Conservation (phyloP, 2,888 invertebrate genomes). For the Candidula unifasciata region DNA sequence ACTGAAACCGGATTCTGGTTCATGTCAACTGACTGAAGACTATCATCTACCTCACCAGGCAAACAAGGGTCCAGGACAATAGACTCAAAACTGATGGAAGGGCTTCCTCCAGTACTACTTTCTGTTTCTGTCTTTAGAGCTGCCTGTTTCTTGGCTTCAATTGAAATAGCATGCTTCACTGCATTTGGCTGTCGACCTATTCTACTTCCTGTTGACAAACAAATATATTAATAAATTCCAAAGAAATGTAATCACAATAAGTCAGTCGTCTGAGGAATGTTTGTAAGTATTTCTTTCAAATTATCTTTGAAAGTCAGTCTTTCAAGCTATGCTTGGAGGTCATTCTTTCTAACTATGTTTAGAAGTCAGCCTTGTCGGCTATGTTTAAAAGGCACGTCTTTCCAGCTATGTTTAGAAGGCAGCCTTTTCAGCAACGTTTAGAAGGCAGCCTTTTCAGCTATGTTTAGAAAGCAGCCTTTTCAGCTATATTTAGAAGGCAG, state of each 20-base stretch:
- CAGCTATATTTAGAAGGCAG: no score
- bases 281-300: no score
- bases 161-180: conserved; percentile 75
- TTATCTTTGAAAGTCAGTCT: no score
- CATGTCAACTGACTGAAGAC: conserved; percentile 22
- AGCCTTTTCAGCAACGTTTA: no score
- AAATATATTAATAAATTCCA: not conserved
- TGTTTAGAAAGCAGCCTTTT: no score
- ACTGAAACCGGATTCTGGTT: conserved; percentile 14
- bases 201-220: conserved; percentile 68
- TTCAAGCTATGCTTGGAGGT: no score
- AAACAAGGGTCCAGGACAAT: conserved; percentile 37
- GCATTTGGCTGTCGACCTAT: conserved; percentile 77
- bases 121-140: conserved; percentile 40
- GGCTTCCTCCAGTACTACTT: not conserved
- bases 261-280: no score
- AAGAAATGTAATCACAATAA: not conserved
- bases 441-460: no score
- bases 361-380: no score
- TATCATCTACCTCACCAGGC: conserved; percentile 35
- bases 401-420: no score
- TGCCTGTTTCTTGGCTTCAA: conserved; percentile 61
- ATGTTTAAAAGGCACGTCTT: no score
- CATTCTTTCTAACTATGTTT: no score
- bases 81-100: conserved; percentile 39